Base-by-base conservation (phyloP, 2,888 invertebrate genomes). In the Acanthosepion pharaonis region DNA sequence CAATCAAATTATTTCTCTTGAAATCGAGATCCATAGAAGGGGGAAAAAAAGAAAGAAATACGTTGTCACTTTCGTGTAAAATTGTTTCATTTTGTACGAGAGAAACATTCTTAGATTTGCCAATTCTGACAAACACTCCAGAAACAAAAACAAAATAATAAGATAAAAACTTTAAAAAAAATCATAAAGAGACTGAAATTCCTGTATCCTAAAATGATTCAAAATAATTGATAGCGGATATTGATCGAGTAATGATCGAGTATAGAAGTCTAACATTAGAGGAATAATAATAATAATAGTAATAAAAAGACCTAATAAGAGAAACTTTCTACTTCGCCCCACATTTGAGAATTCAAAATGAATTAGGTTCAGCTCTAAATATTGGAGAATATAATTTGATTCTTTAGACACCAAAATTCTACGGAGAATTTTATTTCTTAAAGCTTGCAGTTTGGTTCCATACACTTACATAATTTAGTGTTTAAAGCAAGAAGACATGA, bases 1-100 rank as follows among this genome's bases (percentile, higher is more conserved):
- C 78, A 78, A 78, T 78, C 78, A 78, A 78, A 78, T 78, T 78
- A 78, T n/a, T 78, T 78, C n/a, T 78, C 78, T 78, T 78, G n/a
- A n/a, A 78, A 33, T 78, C n/a, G n/a, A 78, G n/a, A 78, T 78
- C 78, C n/a, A 78, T n/a, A 78, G 33, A 78, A 78, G n/a, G 23
- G 33, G 18, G 5, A n/a, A 78, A 78, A 78, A 78, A 33, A 33
- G n/a, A n/a, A 15, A 18, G 33, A 78, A 78, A 78, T 59, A 59
- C 23, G 23, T 59, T 59, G 59, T 59, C 23, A 59, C 59, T 59
- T 51, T 51, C 51, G 51, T 51, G 51, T 51, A 51, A 51, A 51
- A 51, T 51, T 59, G 59, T 59, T 59, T 59, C 59, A 20, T 59
- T 59, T 59, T 23, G 23, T 59, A 25, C 59, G 59, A 59, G 23